These are phyloP conservation scores for Larimichthys crocea DNA, from an alignment of 2,113 vertebrate species.

Conservation along the genomic window DNA sequence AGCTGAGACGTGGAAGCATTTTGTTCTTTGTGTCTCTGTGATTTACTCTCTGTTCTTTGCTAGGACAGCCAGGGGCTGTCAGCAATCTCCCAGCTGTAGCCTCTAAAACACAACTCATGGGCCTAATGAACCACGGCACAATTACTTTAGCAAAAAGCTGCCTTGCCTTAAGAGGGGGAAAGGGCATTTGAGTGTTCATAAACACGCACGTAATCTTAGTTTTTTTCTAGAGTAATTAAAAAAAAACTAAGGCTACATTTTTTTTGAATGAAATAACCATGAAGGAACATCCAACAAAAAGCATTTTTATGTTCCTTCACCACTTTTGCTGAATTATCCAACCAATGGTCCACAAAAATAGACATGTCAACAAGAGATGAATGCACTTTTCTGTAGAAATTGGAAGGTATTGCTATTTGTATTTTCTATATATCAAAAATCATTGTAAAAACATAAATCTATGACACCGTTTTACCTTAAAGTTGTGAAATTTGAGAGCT, in stretches of 20 bases:
- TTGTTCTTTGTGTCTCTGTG: conserved; percentile 65
- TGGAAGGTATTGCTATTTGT: background rate
- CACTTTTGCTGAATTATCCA: background rate
- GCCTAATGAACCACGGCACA: conserved; percentile 80
- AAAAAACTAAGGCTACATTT: background rate
- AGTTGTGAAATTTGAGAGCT: background rate
- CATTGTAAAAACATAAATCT: background rate
- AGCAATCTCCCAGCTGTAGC: conserved; percentile 75
- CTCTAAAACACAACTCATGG: conserved; percentile 77
- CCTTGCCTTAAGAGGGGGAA: conserved; percentile 47
- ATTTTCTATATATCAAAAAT: background rate
- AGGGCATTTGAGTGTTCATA: conserved; percentile 53
- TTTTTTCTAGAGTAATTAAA: conserved; percentile 19
- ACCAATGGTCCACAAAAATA: background rate
- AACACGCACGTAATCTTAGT: conserved; percentile 33
- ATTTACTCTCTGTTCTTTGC: conserved; percentile 66
- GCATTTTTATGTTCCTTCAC: background rate
- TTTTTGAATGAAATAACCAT: background rate
- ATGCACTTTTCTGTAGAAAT: background rate
- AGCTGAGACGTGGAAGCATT: conserved; percentile 56
- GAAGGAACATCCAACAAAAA: background rate
- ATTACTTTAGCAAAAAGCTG: conserved; percentile 74
- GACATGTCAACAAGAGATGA: background rate
- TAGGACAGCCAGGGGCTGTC: conserved; percentile 73
- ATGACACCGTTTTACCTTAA: rapidly evolving